These are phyloP conservation scores for Lampris incognitus DNA, from an alignment of 2,113 vertebrate species.

Conservation along the genomic window DNA sequence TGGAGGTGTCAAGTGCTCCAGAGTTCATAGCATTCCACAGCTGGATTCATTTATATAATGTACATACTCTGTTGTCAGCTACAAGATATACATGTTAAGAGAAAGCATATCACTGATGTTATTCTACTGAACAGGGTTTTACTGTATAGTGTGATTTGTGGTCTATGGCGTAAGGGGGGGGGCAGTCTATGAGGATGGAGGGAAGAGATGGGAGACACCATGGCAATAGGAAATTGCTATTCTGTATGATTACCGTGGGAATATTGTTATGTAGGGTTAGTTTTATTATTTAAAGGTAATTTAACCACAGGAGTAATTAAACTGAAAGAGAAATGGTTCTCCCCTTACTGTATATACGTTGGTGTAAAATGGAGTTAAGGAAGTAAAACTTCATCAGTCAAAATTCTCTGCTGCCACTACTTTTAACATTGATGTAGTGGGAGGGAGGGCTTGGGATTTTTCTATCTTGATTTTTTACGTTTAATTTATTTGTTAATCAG, in stretches of 20 bases:
- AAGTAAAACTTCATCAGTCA: conserved; percentile 54
- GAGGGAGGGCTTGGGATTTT: conserved; percentile 77
- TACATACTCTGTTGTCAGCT: conserved; percentile 78
- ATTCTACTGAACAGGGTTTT: conserved; percentile 81
- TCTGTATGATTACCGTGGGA: conserved; percentile 78
- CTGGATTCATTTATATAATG: conserved; percentile 79
- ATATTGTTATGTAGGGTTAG: conserved; percentile 82
- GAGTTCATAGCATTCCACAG: conserved; percentile 78
- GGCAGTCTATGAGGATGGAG: conserved; percentile 59
- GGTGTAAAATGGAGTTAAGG: conserved; percentile 72
- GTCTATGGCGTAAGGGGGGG: conserved; percentile 69
- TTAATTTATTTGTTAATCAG: conserved; percentile 79
- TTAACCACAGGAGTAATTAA: conserved; percentile 67
- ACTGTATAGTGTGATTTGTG: conserved; percentile 83
- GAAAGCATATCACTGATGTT: conserved; percentile 84
- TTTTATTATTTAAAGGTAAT: conserved; percentile 81
- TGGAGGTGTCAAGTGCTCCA: conserved; percentile 67
- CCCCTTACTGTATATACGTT: conserved; percentile 81
- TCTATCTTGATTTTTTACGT: conserved; percentile 80
- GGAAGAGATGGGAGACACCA: conserved; percentile 14
- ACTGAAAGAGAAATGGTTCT: conserved; percentile 64
- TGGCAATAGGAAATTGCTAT: conserved; percentile 76
- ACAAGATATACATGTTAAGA: conserved; percentile 79
- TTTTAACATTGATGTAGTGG: conserved; percentile 71
- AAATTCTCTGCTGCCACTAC: conserved; percentile 76